Evolutionary conservation across 2,797 vertebrate species (phyloP), one percentile per base, ranked within the genome.

Genomic region (Meriones psammophilus): DNA sequence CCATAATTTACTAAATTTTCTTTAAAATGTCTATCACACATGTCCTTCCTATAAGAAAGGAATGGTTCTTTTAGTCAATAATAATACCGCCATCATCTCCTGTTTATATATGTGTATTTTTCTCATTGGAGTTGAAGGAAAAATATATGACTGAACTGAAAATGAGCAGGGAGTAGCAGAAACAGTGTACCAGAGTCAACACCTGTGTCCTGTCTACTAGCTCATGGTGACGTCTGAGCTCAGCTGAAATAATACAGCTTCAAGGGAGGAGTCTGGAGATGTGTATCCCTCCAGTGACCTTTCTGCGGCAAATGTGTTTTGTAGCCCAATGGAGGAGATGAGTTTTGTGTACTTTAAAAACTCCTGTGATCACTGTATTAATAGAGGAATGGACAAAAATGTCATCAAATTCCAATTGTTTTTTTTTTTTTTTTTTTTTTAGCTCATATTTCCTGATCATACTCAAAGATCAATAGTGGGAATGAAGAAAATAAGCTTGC

Each of bases 181-280:
- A 28, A 66, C 24, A 54, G 30, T 0, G 4, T 77, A 30, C 68
- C 69, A 78, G 80, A 78, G 71, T 50, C n/a, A 76, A 26, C 71
- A 90, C 88, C 84, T 10, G 30, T 5, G 0, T 66, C 30, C 81
- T 36, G 64, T n/a, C 33, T 64, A 56, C 73, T 28, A 0, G 4
- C 42, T 60, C 50, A 0, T 22, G 0, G 50, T 80, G 91, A 96
- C 2, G 2, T 76, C 62, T 58, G 46, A 64, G 17, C 54, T 66
- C 91, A 95, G 93, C 91, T 96, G 95, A 95, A 95, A 96, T 92
- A 96, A 92, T 36, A 93, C 15, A 20, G 8, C 62, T 33, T 5
- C 1, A 1, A 77, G 68, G 54, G 20, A 76, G 85, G 92, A n/a
- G 22, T 69, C 46, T 81, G 89, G 68, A 58, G 68, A 56, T 20